Conservation (phyloP, 2,888 invertebrate species). For the Anthophora plumipes region DNA sequence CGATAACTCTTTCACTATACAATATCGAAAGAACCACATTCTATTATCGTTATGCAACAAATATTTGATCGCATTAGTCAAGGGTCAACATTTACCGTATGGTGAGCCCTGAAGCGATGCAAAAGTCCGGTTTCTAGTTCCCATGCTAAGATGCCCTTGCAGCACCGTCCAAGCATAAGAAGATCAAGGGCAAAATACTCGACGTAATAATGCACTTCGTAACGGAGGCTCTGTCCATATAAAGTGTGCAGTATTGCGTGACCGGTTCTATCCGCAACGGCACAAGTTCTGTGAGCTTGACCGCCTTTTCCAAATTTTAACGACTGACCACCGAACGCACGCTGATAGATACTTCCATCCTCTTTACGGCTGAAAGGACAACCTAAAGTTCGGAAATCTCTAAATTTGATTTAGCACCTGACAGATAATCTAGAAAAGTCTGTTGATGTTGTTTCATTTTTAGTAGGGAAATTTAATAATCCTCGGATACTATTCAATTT, state of each 20-base stretch:
- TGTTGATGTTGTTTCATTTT: not conserved
- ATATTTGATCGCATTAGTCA: not conserved
- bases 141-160: constrained; percentile 88
- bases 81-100: constrained; percentile 73
- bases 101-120: constrained; percentile 88
- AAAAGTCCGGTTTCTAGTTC: constrained; percentile 90
- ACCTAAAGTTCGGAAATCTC: constrained; percentile 80
- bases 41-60: not conserved
- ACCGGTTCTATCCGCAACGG: constrained; percentile 90
- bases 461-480: not conserved
- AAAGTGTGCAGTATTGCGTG: constrained; percentile 90
- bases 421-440: not conserved
- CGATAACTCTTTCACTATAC: not conserved
- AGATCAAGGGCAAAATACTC: constrained; percentile 91
- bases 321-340: constrained; percentile 90
- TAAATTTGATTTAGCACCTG: too few relatives aligned
- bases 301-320: constrained; percentile 89
- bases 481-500: not conserved
- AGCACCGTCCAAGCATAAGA: constrained; percentile 88
- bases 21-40: not conserved
- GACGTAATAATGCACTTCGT: constrained; percentile 89
- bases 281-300: constrained; percentile 88
- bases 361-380: constrained; percentile 89
- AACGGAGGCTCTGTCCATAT: constrained; percentile 89
- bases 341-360: constrained; percentile 90